These are phyloP conservation scores for Asobara japonica DNA, from an alignment of 1,140 invertebrate genomes.

Conservation along the genomic window DNA sequence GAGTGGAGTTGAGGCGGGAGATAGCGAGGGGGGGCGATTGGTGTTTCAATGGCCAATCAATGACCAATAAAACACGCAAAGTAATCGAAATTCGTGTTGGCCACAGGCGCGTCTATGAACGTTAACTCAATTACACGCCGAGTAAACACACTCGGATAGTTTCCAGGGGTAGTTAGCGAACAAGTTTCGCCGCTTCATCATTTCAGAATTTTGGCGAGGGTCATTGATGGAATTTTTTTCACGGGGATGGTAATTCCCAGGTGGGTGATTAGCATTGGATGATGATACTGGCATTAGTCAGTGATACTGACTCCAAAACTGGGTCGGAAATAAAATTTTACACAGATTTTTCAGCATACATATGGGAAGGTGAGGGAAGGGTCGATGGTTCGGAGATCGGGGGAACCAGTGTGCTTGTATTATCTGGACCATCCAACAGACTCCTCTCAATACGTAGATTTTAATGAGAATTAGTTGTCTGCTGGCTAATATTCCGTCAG, in stretches of 20 bases:
- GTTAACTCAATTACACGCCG: conserved; percentile 32
- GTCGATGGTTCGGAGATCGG: too few species aligned
- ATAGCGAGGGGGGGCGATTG: background rate
- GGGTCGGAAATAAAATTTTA: too few species aligned
- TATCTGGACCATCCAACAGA: too few species aligned
- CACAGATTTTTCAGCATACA: too few species aligned
- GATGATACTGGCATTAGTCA: too few species aligned
- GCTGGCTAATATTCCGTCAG: too few species aligned
- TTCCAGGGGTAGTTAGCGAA: conserved; percentile 19
- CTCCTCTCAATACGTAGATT: too few species aligned
- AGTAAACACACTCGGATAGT: conserved; percentile 25
- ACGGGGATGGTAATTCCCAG: background rate
- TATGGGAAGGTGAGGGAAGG: too few species aligned
- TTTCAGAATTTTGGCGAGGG: conserved; percentile 9
- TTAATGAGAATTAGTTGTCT: too few species aligned
- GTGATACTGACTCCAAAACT: too few species aligned
- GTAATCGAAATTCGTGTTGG: conserved; percentile 37
- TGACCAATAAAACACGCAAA: conserved; percentile 22
- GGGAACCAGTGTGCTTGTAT: too few species aligned
- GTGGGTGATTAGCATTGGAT: too few species aligned
- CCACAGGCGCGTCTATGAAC: conserved; percentile 30
- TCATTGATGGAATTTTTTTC: background rate
- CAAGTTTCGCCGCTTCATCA: conserved; percentile 21
- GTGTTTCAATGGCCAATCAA: conserved; percentile 33
- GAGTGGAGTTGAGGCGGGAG: background rate